A percentile compares a stretch with the other conserved stretches of the same genome.
Conservation (phyloP, 2,113 vertebrate species). For the Cnemophilus loriae region DNA sequence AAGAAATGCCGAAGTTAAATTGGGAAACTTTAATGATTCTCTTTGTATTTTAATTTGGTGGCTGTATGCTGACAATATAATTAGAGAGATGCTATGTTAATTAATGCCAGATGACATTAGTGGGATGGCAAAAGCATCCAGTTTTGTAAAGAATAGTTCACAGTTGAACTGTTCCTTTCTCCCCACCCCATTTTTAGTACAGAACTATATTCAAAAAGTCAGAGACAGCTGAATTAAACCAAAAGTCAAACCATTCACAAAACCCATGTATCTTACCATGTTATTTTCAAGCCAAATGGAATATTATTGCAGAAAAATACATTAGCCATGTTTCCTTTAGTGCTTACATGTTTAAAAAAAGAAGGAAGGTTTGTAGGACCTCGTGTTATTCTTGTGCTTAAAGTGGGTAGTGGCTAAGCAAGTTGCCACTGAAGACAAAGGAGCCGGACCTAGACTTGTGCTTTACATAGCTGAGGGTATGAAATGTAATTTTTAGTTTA, state of each 20-base stretch:
- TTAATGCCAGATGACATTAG: constrained; percentile 41
- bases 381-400: neutral
- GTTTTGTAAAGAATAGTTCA: constrained; percentile 5
- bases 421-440: neutral
- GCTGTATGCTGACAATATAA: constrained; percentile 36
- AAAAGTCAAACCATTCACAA: neutral
- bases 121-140: neutral
- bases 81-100: constrained; percentile 45
- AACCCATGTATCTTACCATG: neutral
- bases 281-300: neutral
- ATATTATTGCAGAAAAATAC: neutral
- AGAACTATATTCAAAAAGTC: neutral
- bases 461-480: neutral
- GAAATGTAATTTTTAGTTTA: neutral
- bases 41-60: constrained; percentile 43
- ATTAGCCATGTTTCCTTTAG: neutral
- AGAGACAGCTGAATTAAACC: neutral
- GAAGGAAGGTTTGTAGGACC: neutral
- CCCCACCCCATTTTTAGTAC: neutral
- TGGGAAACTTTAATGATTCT: neutral
- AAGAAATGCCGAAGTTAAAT: neutral
- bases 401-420: neutral
- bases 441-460: neutral
- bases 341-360: neutral
- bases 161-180: neutral